These are phyloP conservation scores for Epizoanthus stellaris DNA, from an alignment of 92 coral and sea anemone genomes.

Conservation along the genomic window DNA sequence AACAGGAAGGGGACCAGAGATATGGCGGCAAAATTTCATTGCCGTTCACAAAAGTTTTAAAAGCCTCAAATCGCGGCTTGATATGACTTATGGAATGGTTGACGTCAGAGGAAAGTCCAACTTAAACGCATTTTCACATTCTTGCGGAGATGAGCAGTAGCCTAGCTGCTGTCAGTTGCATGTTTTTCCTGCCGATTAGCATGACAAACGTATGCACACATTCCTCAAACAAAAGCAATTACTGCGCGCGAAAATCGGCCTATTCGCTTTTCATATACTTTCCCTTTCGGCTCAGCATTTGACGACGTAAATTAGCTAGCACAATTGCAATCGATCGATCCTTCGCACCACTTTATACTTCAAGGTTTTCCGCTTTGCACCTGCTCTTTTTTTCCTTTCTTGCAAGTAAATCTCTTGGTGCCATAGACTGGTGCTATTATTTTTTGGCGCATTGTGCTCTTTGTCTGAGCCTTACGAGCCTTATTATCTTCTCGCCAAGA, in stretches of 20 bases:
- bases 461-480: constrained; percentile 64
- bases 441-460: constrained; percentile 54
- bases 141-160: constrained; percentile 81
- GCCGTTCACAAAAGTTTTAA: constrained; percentile 68
- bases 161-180: constrained; percentile 79
- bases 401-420: constrained; percentile 50
- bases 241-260: constrained; percentile 63
- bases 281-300: constrained; percentile 51
- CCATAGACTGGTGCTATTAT: constrained; percentile 53
- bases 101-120: constrained; percentile 73
- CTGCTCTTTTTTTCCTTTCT: constrained; percentile 36
- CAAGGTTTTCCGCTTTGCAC: constrained; percentile 66
- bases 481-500: constrained; percentile 68
- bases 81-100: constrained; percentile 73
- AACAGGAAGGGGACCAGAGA: constrained; percentile 88
- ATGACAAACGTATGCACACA: constrained; percentile 81
- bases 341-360: constrained; percentile 30
- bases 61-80: constrained; percentile 70
- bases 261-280: constrained; percentile 44
- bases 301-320: constrained; percentile 38
- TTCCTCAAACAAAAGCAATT: constrained; percentile 89
- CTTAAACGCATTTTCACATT: constrained; percentile 81
- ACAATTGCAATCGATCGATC: constrained; percentile 38
- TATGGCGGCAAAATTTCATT: constrained; percentile 75
- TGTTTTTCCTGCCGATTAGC: constrained; percentile 78